Percentiles rank a stretch among this genome's conserved stretches.
These are phyloP conservation scores for Naso thynnoides DNA, from an alignment of 2,797 vertebrate species.

Conservation along the genomic window DNA sequence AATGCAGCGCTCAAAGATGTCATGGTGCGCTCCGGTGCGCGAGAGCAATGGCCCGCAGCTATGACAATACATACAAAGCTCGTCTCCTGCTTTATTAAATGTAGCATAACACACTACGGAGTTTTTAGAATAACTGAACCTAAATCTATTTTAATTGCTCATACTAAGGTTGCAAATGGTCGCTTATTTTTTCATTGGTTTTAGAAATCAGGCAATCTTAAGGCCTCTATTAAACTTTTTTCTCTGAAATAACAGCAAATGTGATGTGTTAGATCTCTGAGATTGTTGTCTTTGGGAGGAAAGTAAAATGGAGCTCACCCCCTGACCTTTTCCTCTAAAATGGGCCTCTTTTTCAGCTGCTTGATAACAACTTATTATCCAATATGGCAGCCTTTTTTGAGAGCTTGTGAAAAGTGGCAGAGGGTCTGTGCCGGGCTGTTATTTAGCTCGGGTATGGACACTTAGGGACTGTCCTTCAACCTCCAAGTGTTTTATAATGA, in stretches of 20 bases:
- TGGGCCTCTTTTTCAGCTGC: conserved; percentile 71
- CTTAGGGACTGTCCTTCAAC: conserved; percentile 68
- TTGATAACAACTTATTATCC: conserved; percentile 84
- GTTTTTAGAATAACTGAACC: conserved; percentile 26
- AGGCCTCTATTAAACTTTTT: conserved; percentile 28
- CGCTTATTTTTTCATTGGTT: conserved; percentile 14
- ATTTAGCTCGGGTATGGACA: conserved; percentile 71
- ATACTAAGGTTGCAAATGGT: conserved; percentile 2
- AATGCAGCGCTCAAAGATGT: conserved; percentile 45
- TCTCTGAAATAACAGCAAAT: conserved; percentile 59
- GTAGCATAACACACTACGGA: conserved; percentile 39
- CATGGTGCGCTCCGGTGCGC: conserved; percentile 29
- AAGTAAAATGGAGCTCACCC: conserved; percentile 74
- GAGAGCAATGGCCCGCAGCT: conserved; percentile 38
- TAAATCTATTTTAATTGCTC: conserved; percentile 11
- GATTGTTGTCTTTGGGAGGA: conserved; percentile 71
- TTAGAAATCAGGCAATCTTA: not conserved
- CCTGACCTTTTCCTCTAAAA: conserved; percentile 70
- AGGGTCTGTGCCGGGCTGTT: conserved; percentile 58
- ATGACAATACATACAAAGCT: conserved; percentile 18
- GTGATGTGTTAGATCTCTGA: conserved; percentile 54
- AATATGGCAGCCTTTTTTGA: conserved; percentile 70
- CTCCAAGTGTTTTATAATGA: conserved; percentile 65
- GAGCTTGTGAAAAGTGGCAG: conserved; percentile 64
- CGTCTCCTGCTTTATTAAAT: conserved; percentile 47